Percentiles rank a stretch among this genome's conserved stretches.
These are phyloP conservation scores for Melanotaenia maccullochi DNA, from an alignment of 2,797 vertebrate genomes.

Conservation along the genomic window DNA sequence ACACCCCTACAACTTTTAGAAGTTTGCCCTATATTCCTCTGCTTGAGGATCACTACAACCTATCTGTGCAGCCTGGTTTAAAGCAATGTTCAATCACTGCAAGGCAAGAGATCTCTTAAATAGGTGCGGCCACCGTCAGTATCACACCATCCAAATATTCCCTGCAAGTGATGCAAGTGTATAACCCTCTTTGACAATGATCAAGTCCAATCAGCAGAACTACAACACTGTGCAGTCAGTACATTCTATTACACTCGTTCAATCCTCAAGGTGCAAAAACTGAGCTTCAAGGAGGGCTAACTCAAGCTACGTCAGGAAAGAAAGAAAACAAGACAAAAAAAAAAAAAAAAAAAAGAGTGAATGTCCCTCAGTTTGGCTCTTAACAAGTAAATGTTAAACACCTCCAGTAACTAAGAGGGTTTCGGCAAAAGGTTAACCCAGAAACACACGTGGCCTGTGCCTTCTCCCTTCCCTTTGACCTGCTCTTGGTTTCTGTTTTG, in stretches of 20 bases:
- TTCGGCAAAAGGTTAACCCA: constrained; percentile 67
- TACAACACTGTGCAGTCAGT: constrained; percentile 63
- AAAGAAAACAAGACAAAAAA: constrained; percentile 16
- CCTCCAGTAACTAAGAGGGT: constrained; percentile 74
- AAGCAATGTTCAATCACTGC: constrained; percentile 73
- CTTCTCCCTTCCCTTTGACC: constrained; percentile 58
- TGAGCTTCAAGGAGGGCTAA: constrained; percentile 67
- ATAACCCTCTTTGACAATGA: constrained; percentile 74
- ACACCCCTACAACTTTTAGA: constrained; percentile 71
- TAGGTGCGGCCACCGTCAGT: constrained; percentile 48
- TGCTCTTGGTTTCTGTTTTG: constrained; percentile 35
- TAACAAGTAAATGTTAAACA: constrained; percentile 79
- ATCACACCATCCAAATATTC: constrained; percentile 47
- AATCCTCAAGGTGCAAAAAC: constrained; percentile 76
- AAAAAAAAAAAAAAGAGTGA: constrained; percentile 77
- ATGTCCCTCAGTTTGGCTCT: constrained; percentile 88
- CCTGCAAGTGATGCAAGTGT: constrained; percentile 58
- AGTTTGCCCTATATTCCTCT: constrained; percentile 66
- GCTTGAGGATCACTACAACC: constrained; percentile 62
- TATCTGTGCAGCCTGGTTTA: constrained; percentile 66
- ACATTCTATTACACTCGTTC: constrained; percentile 74
- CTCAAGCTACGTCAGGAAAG: constrained; percentile 65
- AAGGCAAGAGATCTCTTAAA: constrained; percentile 65
- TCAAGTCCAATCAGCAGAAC: constrained; percentile 68
- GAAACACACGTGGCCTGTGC: constrained; percentile 54